Percentiles rank a stretch among this genome's conserved stretches.
Evolutionary conservation across 2,888 invertebrate genomes (phyloP).

Genomic region (Melikaiella ostensackeni): DNA sequence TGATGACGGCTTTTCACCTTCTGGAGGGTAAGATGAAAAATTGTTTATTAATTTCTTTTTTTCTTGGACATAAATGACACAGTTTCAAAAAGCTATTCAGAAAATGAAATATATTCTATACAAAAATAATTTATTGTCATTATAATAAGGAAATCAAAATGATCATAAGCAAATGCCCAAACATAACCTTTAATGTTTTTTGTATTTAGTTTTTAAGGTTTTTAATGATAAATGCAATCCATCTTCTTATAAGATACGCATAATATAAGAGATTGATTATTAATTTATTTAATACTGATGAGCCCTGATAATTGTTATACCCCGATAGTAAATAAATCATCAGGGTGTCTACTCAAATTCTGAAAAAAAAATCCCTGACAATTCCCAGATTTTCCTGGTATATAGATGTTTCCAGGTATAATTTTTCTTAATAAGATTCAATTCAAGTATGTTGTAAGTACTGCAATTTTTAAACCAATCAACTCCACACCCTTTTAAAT

Average conservation of each 20-base stretch:
- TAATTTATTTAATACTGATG: neutral
- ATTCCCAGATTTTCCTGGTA: too few species aligned
- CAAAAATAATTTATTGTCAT: too few species aligned
- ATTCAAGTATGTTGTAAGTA: too few species aligned
- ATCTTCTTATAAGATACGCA: neutral
- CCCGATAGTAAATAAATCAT: neutral
- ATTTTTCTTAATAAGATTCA: too few species aligned
- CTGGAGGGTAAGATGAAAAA: slow-evolving; percentile 62
- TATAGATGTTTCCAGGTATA: too few species aligned
- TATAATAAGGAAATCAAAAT: neutral
- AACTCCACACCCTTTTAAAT: too few species aligned
- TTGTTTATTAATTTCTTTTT: neutral
- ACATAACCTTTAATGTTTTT: slow-evolving; percentile 9
- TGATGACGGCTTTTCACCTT: slow-evolving; percentile 66
- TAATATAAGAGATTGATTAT: neutral
- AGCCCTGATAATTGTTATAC: neutral
- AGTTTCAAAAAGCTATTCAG: neutral
- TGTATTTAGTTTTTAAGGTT: neutral
- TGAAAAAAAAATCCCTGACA: too few species aligned
- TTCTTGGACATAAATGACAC: neutral
- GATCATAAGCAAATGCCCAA: neutral
- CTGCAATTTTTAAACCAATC: too few species aligned
- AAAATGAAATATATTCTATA: neutral
- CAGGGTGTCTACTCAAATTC: too few species aligned
- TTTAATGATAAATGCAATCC: neutral